Percentiles rank a stretch among this genome's conserved stretches.
phyloP scores from a whole-genome alignment of 2,888 invertebrate genomes.

The Campoletis raptor region DNA sequence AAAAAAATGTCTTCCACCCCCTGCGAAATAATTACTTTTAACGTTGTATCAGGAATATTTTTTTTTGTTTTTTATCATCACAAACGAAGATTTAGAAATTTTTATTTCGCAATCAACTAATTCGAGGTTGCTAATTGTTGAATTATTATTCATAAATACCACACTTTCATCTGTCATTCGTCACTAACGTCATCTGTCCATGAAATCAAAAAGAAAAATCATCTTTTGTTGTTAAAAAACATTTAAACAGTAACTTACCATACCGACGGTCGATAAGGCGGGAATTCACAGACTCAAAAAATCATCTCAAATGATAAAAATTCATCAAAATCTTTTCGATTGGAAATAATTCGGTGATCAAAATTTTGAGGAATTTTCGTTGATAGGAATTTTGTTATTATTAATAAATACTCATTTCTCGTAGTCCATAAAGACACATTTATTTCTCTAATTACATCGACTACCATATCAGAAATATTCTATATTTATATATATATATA shows the following conservation, averaged over 20 bases:
- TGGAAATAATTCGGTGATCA: neutral
- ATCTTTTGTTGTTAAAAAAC: neutral
- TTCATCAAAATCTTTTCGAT: neutral
- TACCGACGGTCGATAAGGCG: neutral
- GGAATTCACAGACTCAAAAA: neutral
- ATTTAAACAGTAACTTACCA: neutral
- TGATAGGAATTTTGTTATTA: neutral
- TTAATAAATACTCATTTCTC: neutral
- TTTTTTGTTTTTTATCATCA: neutral
- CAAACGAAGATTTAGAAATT: neutral
- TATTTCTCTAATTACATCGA: constrained; percentile 62
- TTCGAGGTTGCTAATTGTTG: neutral
- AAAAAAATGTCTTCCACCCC: neutral
- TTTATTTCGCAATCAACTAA: neutral
- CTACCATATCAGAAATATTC: constrained; percentile 65
- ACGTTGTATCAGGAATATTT: neutral
- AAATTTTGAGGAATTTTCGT: neutral
- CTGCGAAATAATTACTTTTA: neutral
- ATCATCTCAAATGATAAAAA: neutral
- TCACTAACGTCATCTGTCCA: neutral
- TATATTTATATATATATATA: constrained; percentile 49
- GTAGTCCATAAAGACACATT: constrained; percentile 45
- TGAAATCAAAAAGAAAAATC: neutral
- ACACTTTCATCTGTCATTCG: neutral
- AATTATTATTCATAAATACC: neutral